Evolutionary conservation across 2,888 invertebrate genomes (phyloP).

Genomic region (Cerastis leucographa): DNA sequence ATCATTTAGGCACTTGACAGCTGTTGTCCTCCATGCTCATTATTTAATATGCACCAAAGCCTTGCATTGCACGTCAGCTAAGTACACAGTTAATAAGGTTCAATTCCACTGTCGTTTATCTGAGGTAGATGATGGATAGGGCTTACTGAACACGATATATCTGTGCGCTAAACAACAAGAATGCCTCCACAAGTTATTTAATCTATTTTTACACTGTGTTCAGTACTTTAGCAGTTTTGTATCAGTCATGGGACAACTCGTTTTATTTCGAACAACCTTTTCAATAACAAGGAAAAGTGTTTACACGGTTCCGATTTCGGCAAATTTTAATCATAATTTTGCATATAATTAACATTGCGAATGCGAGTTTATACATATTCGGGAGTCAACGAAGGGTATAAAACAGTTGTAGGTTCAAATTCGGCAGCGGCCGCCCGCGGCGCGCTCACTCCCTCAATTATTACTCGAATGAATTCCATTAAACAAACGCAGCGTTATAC

Average conservation of each 20-base stretch:
- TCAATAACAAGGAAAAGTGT: slow-evolving; percentile 9
- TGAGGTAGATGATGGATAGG: slow-evolving; percentile 48
- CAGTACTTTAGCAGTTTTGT: slow-evolving; percentile 22
- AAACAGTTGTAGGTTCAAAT: slow-evolving; percentile 78
- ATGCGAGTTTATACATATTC: slow-evolving; percentile 61
- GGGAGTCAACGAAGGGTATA: slow-evolving; percentile 73
- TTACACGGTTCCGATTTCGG: slow-evolving; percentile 16
- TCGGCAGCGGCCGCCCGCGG: slow-evolving; percentile 85
- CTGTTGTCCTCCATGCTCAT: background rate
- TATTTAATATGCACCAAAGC: background rate
- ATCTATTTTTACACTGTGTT: slow-evolving; percentile 42
- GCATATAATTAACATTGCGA: slow-evolving; percentile 57
- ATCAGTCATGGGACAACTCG: slow-evolving; percentile 38
- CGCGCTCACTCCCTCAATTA: slow-evolving; percentile 78
- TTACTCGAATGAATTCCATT: slow-evolving; percentile 75
- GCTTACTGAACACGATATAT: slow-evolving; percentile 42
- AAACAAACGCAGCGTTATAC: slow-evolving; percentile 77
- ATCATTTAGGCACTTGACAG: background rate
- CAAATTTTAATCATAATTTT: slow-evolving; percentile 47
- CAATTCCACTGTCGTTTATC: slow-evolving; percentile 28
- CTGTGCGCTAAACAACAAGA: slow-evolving; percentile 31
- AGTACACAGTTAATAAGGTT: slow-evolving; percentile 31
- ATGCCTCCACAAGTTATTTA: slow-evolving; percentile 30
- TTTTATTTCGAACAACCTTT: slow-evolving; percentile 8
- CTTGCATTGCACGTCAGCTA: slow-evolving; percentile 13